phyloP scores from a whole-genome alignment of 2,797 vertebrate species.

The Falco columbarius region DNA sequence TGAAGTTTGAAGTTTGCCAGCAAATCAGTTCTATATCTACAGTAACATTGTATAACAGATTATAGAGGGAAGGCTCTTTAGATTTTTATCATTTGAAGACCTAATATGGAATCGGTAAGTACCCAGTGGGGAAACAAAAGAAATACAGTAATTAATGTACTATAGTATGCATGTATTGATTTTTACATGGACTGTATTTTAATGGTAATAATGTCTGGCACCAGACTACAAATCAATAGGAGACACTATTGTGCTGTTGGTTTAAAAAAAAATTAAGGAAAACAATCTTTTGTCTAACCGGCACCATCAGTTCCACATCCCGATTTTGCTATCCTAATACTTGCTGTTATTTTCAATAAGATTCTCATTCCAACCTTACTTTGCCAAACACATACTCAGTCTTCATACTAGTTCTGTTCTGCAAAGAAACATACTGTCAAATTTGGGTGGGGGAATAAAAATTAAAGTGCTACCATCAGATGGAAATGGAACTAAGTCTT shows the following conservation, averaged over 20 bases:
- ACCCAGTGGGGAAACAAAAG: slow-evolving; percentile 38
- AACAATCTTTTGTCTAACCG: background rate
- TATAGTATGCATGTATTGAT: slow-evolving; percentile 57
- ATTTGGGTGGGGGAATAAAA: background rate
- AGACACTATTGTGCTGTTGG: background rate
- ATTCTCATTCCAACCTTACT: background rate
- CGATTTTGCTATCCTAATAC: background rate
- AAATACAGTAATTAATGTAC: slow-evolving; percentile 33
- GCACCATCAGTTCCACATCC: background rate
- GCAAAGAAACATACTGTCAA: background rate
- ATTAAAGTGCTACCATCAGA: background rate
- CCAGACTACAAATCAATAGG: slow-evolving; percentile 64
- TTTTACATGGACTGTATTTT: slow-evolving; percentile 62
- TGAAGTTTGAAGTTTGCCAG: background rate
- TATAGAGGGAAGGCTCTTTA: background rate
- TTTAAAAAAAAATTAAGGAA: background rate
- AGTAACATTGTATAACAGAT: background rate
- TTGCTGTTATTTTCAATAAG: background rate
- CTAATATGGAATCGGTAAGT: slow-evolving; percentile 27
- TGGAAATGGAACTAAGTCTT: background rate
- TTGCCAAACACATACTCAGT: background rate
- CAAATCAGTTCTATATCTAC: background rate
- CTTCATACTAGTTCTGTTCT: background rate
- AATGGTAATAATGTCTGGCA: slow-evolving; percentile 59
- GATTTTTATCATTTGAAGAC: background rate